Conservation (phyloP, 2,888 invertebrate genomes). For the Drosophila kuntzei region DNA sequence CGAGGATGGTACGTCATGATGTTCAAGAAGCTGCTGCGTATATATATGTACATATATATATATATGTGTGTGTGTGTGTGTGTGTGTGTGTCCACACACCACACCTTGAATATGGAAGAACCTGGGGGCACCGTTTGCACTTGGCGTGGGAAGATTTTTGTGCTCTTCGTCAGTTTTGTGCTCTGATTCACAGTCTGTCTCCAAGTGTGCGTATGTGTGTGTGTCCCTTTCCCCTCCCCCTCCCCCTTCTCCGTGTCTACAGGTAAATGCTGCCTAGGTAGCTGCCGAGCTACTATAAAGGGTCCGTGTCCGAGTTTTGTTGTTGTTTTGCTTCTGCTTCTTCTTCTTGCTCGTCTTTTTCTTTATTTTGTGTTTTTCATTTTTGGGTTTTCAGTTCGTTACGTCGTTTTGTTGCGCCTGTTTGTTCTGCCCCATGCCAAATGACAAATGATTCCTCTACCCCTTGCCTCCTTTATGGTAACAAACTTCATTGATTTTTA, state of each 20-base stretch:
- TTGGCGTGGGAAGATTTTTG: conserved; percentile 85
- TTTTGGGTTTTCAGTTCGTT: conserved; percentile 63
- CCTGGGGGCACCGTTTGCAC: conserved; percentile 67
- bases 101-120: conserved; percentile 69
- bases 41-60: no score
- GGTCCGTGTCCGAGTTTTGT: conserved; percentile 42
- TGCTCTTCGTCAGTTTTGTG: conserved; percentile 54
- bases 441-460: conserved; percentile 76
- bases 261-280: conserved; percentile 58
- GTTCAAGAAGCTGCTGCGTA: conserved; percentile 60
- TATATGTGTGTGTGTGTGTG: conserved; percentile 30
- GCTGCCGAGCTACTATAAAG: conserved; percentile 53
- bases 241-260: not conserved
- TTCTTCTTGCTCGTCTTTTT: conserved; percentile 14
- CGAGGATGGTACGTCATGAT: conserved; percentile 60
- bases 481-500: conserved; percentile 72
- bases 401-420: conserved; percentile 74
- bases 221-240: conserved; percentile 4
- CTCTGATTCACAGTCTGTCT: conserved; percentile 74
- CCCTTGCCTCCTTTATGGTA: not conserved
- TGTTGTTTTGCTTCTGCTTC: conserved; percentile 34
- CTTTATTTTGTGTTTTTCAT: conserved; percentile 35
- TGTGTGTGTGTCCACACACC: conserved; percentile 56
- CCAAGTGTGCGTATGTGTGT: conserved; percentile 15
- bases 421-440: conserved; percentile 56